phyloP scores from a whole-genome alignment of 2,797 vertebrate species.

The Paedocypris micromegethes region DNA sequence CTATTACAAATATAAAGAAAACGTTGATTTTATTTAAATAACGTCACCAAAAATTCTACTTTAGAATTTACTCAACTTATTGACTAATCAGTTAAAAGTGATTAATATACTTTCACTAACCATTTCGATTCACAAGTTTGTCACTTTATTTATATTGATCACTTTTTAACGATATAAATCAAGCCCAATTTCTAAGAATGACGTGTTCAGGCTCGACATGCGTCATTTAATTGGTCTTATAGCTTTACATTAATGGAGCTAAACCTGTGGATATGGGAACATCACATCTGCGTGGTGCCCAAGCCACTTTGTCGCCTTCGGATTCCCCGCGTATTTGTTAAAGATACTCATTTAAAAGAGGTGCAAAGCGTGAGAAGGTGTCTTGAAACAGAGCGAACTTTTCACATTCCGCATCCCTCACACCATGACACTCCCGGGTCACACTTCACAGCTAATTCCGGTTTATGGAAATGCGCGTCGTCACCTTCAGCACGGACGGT shows the following conservation, averaged over 20 bases:
- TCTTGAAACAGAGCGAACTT: constrained; percentile 60
- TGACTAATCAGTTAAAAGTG: background rate
- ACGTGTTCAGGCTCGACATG: background rate
- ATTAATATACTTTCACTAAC: no score
- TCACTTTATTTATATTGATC: no score
- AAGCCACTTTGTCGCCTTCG: constrained; percentile 56
- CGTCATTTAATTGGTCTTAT: constrained; percentile 7
- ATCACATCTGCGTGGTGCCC: constrained; percentile 31
- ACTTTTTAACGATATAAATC: no score
- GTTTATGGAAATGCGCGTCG: constrained; percentile 64
- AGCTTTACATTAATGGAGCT: constrained; percentile 17
- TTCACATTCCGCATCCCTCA: constrained; percentile 64
- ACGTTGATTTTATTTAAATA: no score
- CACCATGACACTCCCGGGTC: constrained; percentile 73
- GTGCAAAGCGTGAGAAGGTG: constrained; percentile 73
- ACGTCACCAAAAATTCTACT: background rate
- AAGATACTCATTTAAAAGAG: constrained; percentile 75
- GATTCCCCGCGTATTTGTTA: constrained; percentile 55
- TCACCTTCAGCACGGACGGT: constrained; percentile 42
- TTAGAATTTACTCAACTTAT: background rate
- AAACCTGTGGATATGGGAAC: constrained; percentile 50
- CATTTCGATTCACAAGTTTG: no score
- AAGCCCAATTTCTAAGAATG: no score
- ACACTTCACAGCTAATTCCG: constrained; percentile 80
- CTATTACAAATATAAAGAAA: no score